Percentiles rank a stretch among this genome's conserved stretches.
phyloP scores from a whole-genome alignment of 2,797 vertebrate genomes.

The Sebastes oblongus region DNA sequence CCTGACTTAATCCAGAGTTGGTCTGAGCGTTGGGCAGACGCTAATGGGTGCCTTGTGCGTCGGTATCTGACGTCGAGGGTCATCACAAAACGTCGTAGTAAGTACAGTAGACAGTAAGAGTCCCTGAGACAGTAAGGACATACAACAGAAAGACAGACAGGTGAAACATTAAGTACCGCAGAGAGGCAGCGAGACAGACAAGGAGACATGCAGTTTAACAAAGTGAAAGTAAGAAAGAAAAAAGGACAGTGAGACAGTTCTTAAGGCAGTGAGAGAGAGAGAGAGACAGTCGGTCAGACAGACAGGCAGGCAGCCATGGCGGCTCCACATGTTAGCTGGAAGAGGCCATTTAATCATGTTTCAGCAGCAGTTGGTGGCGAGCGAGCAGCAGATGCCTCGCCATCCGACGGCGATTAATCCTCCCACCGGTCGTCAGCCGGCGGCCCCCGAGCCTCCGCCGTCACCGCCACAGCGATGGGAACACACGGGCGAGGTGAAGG shows the following conservation, averaged over 20 bases:
- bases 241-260: background rate
- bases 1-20: too few species aligned
- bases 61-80: too few species aligned
- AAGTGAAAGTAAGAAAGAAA: background rate
- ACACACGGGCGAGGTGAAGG: slow-evolving; percentile 60
- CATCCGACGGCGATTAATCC: slow-evolving; percentile 79
- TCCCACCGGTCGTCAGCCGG: slow-evolving; percentile 46
- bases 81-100: too few species aligned
- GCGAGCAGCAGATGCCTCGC: slow-evolving; percentile 77
- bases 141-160: too few species aligned
- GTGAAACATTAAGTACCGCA: too few species aligned
- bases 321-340: slow-evolving; percentile 59
- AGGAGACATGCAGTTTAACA: background rate
- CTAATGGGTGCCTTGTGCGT: too few species aligned
- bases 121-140: too few species aligned
- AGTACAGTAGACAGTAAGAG: too few species aligned
- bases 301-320: slow-evolving; percentile 13
- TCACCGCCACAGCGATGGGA: slow-evolving; percentile 28
- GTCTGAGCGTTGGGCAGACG: too few species aligned
- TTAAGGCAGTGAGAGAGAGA: background rate
- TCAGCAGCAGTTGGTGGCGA: slow-evolving; percentile 77
- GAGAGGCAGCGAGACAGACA: background rate
- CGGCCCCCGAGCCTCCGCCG: slow-evolving; percentile 29
- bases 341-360: slow-evolving; percentile 75
- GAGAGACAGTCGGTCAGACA: background rate